Base-by-base conservation (phyloP, 2,888 invertebrate species). In the Hypomecis atomaria region DNA sequence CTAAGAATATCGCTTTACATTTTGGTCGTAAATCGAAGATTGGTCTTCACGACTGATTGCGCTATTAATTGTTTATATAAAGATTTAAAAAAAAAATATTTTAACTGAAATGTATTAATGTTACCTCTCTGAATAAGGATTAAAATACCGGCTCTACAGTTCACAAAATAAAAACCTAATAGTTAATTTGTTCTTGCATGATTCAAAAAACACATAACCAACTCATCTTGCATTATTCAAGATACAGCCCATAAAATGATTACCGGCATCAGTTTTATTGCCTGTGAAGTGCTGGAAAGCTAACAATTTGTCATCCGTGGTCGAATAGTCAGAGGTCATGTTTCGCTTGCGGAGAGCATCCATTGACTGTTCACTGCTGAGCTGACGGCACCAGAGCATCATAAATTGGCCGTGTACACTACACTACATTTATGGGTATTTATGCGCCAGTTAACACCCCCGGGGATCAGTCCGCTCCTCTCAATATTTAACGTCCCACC, bases 401-500 rank as follows among this genome's bases (percentile, higher is more conserved):
- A 70, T 76, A 81, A 76, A 80, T 73, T 74, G 70, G 67, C 67
- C 75, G 69, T 71, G 60, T 33, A 45, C 11, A 36, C 45, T 37
- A 10, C 6, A 10, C 45, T 70, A 69, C 61, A 57, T 74, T 72
- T 76, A 74, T 67, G 63, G 72, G 60, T 71, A 71, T 73, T 74
- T 74, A 69, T 72, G 70, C 70, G 70, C 71, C 72, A 75, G 60
- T 67, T 70, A 80, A 77, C 75, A 76, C 77, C 75, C 77, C 78
- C 65, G 71, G 76, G 79, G 82, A 84, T 79, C 76, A 73, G 62
- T 69, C 55, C 55, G 48, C 62, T 70, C 43, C 49, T 64, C 68
- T 74, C 55, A 76, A 75, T 77, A 78, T 73, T 64, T 73, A 75
- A 78, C 69, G 63, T 70, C 68, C 78, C 74, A 78, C 80, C 82